A percentile compares a stretch with the other conserved stretches of the same genome.
phyloP scores from a whole-genome alignment of 2,113 vertebrate species.

The Calypte anna region DNA sequence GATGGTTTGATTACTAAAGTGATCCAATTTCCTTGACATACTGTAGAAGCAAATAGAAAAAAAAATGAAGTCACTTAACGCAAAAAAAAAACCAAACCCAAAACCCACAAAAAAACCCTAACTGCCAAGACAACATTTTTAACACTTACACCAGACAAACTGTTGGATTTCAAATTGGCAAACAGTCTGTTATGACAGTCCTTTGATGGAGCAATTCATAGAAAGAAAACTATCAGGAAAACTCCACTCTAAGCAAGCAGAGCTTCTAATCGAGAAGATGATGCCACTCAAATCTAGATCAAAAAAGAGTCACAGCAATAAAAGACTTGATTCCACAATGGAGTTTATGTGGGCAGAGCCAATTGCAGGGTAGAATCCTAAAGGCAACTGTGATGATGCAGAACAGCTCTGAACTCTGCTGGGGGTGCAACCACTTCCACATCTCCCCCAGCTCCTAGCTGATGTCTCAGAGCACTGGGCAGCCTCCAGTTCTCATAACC shows the following conservation, averaged over 20 bases:
- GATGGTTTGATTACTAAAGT: constrained; percentile 29
- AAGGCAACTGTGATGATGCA: background rate
- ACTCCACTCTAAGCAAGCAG: constrained; percentile 46
- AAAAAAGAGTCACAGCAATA: constrained; percentile 10
- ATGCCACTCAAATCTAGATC: constrained; percentile 51
- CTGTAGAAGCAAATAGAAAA: constrained; percentile 31
- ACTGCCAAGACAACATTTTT: constrained; percentile 74
- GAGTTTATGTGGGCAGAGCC: constrained; percentile 14
- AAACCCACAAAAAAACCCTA: background rate
- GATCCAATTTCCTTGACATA: constrained; percentile 37
- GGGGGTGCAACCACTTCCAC: background rate
- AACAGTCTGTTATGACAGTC: constrained; percentile 76
- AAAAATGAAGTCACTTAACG: constrained; percentile 55
- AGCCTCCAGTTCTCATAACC: background rate
- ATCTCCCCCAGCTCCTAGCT: background rate
- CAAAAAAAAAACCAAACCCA: background rate
- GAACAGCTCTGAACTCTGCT: rapidly evolving
- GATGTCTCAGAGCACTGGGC: background rate
- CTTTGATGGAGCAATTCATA: constrained; percentile 72
- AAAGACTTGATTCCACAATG: background rate
- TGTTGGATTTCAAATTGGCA: constrained; percentile 76
- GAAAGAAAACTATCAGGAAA: constrained; percentile 71
- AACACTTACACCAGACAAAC: constrained; percentile 77
- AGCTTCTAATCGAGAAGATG: constrained; percentile 42
- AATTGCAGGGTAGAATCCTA: background rate